Evolutionary conservation across 2,888 invertebrate genomes (phyloP), one percentile per base, ranked within the genome.

Genomic region (Drosophila multiciliata): DNA sequence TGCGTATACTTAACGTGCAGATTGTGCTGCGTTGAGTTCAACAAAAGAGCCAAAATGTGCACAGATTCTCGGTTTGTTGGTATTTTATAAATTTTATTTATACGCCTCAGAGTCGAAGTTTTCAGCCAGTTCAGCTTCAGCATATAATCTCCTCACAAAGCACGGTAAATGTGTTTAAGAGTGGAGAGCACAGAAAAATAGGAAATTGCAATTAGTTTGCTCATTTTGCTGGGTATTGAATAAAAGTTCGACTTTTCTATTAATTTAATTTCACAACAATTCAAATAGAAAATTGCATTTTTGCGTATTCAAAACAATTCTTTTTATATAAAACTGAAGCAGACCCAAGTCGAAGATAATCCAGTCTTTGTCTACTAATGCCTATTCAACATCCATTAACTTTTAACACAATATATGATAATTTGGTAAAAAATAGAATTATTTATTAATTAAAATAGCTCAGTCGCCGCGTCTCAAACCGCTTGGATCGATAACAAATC

Each of bases 401-500:
- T 32, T 36, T 33, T 49, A 48, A 50, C 26, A 53, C 29, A 71
- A 75, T 50, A 58, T 65, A 42, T 48, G 65, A 17, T 32, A 79
- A 79, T 75, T 75, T 80, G 50, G 69, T 65, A 61, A 68, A 75
- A 82, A 63, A 72, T 60, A 66, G 48, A 78, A 78, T 76, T 67
- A 50, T 11, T 32, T 9, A 2, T 1, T 15, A 49, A 77, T 36
- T 52, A 62, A 70, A 57, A 45, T 26, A n/a, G 35, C 2, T 64
- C 73, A 91, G 32, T 74, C 84, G 15, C 85, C 90, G 29, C 90
- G 83, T 23, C 81, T 81, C 11, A 90, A 58, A 0, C 91, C 91
- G 65, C 90, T 90, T 2, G 93, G 93, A 78, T 93, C 92, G 54
- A 93, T 70, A 33, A 89, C 85, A 36, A 93, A 88, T 66, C 92